Evolutionary conservation across 2,797 vertebrate species (phyloP).

Genomic region (Euphonia xanthogaster): DNA sequence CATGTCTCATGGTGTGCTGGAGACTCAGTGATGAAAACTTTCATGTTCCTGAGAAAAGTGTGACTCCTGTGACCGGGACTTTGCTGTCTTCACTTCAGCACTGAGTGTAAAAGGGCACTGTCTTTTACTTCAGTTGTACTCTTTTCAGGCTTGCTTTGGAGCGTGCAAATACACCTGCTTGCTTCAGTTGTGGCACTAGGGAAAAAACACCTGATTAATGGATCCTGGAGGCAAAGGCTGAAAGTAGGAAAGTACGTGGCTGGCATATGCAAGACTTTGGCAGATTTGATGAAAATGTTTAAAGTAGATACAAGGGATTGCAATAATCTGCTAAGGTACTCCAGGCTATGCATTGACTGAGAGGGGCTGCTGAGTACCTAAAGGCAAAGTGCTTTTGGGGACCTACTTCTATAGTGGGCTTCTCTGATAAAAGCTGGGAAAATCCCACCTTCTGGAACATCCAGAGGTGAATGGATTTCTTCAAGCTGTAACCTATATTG

Average conservation of each 20-base stretch:
- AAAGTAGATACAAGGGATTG: background rate
- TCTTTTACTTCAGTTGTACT: background rate
- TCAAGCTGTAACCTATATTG: background rate
- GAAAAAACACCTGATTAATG: background rate
- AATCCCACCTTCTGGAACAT: background rate
- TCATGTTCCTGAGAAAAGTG: background rate
- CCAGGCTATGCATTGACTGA: background rate
- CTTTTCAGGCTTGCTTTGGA: background rate
- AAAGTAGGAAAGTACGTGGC: rapidly evolving
- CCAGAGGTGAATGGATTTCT: background rate
- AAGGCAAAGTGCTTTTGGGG: background rate
- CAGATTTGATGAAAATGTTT: background rate
- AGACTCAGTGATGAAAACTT: background rate
- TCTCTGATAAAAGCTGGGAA: background rate
- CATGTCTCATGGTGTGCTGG: background rate
- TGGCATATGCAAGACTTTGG: background rate
- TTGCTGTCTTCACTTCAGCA: background rate
- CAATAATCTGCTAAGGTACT: background rate
- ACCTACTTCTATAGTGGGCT: background rate
- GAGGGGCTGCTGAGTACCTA: background rate
- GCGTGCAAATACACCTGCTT: background rate
- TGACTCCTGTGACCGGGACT: rapidly evolving
- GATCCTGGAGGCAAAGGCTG: background rate
- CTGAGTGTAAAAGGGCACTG: background rate
- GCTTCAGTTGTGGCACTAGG: background rate